Percentiles rank a stretch among this genome's conserved stretches.
Conservation (phyloP, 2,797 vertebrate genomes). For the Sebastes minor region DNA sequence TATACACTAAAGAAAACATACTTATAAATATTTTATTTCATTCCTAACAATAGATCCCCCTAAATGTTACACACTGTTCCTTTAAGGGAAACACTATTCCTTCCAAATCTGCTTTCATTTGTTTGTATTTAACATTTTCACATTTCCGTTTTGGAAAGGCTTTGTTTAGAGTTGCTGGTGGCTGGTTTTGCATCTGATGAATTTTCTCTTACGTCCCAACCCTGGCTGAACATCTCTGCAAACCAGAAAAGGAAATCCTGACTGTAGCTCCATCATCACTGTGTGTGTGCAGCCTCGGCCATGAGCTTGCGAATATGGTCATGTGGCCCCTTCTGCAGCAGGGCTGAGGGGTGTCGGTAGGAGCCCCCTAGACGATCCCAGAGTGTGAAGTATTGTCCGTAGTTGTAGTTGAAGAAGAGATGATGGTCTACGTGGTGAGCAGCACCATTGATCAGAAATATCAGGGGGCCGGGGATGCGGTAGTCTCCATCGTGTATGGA, state of each 20-base stretch:
- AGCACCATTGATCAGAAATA: conserved; percentile 87
- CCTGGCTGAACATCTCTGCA: background rate
- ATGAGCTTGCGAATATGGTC: conserved; percentile 79
- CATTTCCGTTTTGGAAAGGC: background rate
- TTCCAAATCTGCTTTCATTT: background rate
- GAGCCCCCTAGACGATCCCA: conserved; percentile 94
- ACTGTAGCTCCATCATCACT: background rate
- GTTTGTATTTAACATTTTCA: background rate
- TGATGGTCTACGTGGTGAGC: conserved; percentile 96
- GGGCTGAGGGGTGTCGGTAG: conserved; percentile 87
- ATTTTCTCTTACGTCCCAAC: background rate
- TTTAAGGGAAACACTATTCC: background rate
- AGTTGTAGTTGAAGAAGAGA: conserved; percentile 94
- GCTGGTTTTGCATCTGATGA: background rate
- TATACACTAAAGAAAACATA: too few species aligned
- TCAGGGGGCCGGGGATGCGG: conserved; percentile 83
- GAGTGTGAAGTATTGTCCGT: conserved; percentile 95
- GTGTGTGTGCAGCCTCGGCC: conserved; percentile 47
- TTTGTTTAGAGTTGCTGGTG: background rate
- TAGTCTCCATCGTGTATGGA: conserved; percentile 95
- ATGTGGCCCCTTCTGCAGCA: conserved; percentile 87
- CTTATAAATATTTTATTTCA: too few species aligned
- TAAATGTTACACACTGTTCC: background rate
- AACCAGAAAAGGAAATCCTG: background rate
- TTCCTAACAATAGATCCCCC: background rate